Conservation (phyloP, 2,113 vertebrate genomes). For the Colaptes auratus region DNA sequence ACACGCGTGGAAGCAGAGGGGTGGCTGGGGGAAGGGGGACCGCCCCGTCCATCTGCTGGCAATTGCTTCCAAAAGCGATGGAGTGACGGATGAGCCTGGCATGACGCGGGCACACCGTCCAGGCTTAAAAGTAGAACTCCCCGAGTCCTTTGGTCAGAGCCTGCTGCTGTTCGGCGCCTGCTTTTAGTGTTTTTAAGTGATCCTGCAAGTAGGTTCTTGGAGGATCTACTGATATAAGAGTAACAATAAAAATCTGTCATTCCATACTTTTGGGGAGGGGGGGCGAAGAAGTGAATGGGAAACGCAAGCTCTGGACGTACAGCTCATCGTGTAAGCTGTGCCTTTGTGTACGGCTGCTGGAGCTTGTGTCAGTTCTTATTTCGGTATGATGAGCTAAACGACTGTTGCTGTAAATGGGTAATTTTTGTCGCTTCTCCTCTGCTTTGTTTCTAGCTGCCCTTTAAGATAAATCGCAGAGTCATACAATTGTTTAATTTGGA, state of each 20-base stretch:
- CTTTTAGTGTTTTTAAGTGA: not conserved
- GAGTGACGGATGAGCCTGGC: accelerated
- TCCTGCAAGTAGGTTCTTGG: not conserved
- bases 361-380: not conserved
- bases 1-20: not conserved
- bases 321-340: not conserved
- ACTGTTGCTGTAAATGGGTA: not conserved
- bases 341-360: not conserved
- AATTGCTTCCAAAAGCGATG: accelerated
- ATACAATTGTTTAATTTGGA: too few relatives aligned
- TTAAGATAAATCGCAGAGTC: not conserved
- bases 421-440: not conserved
- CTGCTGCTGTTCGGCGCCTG: accelerated
- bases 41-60: not conserved
- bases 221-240: not conserved
- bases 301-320: accelerated
- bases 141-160: accelerated
- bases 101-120: accelerated
- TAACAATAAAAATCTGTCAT: accelerated
- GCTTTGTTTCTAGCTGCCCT: not conserved
- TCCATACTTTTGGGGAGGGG: not conserved
- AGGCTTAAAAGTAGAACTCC: too few relatives aligned
- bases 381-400: not conserved
- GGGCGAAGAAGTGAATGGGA: not conserved
- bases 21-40: accelerated